Evolutionary conservation across 2,888 invertebrate species (phyloP).

Genomic region (Drosophila stalkeri): DNA sequence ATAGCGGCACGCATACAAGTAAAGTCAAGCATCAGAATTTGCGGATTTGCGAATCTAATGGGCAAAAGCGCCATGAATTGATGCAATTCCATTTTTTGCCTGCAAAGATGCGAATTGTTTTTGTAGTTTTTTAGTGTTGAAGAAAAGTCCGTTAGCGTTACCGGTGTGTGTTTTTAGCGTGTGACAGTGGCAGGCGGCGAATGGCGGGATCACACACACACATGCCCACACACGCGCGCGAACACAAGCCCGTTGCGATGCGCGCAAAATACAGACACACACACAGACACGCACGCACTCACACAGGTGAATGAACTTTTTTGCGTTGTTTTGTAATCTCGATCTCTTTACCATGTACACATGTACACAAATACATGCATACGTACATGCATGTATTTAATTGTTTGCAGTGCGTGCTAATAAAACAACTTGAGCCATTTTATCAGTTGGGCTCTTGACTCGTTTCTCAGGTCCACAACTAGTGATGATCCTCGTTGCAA

Average conservation of each 20-base stretch:
- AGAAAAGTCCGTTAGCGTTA: conserved; percentile 39
- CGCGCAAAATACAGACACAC: conserved; percentile 59
- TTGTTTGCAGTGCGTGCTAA: conserved; percentile 56
- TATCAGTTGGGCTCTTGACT: conserved; percentile 8
- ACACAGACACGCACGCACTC: conserved; percentile 61
- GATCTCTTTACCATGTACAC: conserved; percentile 37
- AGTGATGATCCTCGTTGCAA: conserved; percentile 30
- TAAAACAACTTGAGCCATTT: conserved; percentile 32
- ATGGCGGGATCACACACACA: conserved; percentile 64
- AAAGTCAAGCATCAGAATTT: conserved; percentile 46
- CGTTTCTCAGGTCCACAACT: conserved; percentile 3
- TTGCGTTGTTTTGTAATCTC: conserved; percentile 80
- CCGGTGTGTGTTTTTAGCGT: conserved; percentile 56
- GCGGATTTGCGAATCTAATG: conserved; percentile 63
- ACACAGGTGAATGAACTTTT: conserved; percentile 80
- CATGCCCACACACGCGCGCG: conserved; percentile 7
- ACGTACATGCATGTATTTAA: conserved; percentile 38
- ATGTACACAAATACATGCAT: conserved; percentile 2
- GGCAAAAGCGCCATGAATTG: conserved; percentile 43
- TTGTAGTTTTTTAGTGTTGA: conserved; percentile 28
- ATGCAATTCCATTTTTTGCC: conserved; percentile 29
- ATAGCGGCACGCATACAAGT: conserved; percentile 17
- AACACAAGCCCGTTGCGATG: conserved; percentile 23
- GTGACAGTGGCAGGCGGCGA: conserved; percentile 44
- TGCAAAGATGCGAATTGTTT: conserved; percentile 36